A percentile compares a stretch with the other conserved stretches of the same genome.
Conservation (phyloP, 2,888 invertebrate genomes). For the Ennomos quercinarius region DNA sequence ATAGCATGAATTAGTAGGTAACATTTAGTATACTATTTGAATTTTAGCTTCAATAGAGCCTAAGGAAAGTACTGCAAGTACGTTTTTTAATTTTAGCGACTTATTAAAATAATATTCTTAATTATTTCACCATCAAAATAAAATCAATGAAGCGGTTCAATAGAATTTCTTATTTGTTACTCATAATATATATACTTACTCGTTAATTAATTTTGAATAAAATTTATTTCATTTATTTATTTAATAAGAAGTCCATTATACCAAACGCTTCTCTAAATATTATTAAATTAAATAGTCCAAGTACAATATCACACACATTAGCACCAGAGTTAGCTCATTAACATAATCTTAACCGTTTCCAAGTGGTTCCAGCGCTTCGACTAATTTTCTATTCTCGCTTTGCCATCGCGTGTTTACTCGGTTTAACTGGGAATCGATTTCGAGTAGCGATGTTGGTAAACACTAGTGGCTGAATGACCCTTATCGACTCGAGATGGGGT, state of each 20-base stretch:
- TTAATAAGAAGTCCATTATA: too few species aligned
- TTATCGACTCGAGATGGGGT: constrained; percentile 41
- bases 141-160: too few species aligned
- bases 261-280: too few species aligned
- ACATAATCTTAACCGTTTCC: constrained; percentile 64
- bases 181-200: too few species aligned
- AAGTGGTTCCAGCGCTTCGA: constrained; percentile 50
- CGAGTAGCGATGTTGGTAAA: constrained; percentile 52
- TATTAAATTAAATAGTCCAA: constrained; percentile 14
- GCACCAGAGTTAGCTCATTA: constrained; percentile 49
- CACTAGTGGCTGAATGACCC: constrained; percentile 37
- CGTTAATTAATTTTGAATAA: too few species aligned
- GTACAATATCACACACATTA: constrained; percentile 19
- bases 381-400: constrained; percentile 58
- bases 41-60: too few species aligned
- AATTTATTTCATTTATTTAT: too few species aligned
- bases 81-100: too few species aligned
- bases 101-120: too few species aligned
- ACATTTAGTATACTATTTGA: neutral
- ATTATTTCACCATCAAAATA: too few species aligned
- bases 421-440: constrained; percentile 39
- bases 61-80: too few species aligned
- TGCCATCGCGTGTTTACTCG: constrained; percentile 52
- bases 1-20: neutral
- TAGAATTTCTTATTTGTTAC: too few species aligned